Conservation (phyloP, 2,888 invertebrate species). For the Tenodera sinensis region DNA sequence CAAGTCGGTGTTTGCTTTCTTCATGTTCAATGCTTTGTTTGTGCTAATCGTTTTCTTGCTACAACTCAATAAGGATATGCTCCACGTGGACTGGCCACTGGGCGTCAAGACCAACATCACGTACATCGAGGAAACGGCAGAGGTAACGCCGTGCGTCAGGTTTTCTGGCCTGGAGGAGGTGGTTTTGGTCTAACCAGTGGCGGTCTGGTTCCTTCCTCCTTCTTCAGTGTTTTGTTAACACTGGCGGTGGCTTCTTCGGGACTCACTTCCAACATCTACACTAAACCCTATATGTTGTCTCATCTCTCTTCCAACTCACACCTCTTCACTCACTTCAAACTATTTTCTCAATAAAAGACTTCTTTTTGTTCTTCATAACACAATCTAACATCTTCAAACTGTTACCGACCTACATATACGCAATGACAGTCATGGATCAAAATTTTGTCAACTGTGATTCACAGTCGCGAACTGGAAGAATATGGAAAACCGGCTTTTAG, state of each 20-base stretch:
- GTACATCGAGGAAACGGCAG: slow-evolving; percentile 86
- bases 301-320: neutral
- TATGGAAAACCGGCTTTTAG: no score
- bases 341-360: neutral
- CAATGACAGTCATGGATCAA: no score
- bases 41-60: slow-evolving; percentile 98
- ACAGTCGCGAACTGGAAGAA: no score
- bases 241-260: neutral
- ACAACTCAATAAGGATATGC: slow-evolving; percentile 97
- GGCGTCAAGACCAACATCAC: slow-evolving; percentile 94
- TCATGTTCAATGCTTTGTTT: slow-evolving; percentile 99
- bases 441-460: no score
- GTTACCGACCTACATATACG: no score
- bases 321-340: neutral
- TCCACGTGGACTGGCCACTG: slow-evolving; percentile 96
- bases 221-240: neutral
- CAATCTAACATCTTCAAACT: neutral
- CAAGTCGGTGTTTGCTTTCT: slow-evolving; percentile 96
- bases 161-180: neutral
- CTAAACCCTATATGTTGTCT: neutral
- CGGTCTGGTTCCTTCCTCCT: neutral
- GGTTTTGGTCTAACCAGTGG: neutral
- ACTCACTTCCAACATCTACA: neutral
- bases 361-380: neutral
- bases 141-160: slow-evolving; percentile 55